A percentile compares a stretch with the other conserved stretches of the same genome.
phyloP scores from a whole-genome alignment of 2,113 vertebrate species.

The human region DNA sequence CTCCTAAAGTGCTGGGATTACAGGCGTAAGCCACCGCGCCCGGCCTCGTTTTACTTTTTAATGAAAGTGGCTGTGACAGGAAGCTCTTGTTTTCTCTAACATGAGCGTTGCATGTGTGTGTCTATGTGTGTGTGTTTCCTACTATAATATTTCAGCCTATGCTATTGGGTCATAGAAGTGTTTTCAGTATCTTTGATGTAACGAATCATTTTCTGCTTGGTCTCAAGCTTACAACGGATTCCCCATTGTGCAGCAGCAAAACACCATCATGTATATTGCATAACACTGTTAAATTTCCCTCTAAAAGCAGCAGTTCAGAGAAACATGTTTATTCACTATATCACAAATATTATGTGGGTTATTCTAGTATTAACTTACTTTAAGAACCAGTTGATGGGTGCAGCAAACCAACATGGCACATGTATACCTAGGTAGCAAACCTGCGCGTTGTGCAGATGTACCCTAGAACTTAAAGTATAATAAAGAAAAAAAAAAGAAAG shows the following conservation, averaged over 20 bases:
- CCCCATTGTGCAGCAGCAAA: neutral
- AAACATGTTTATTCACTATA: neutral
- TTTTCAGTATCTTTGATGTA: constrained; percentile 43
- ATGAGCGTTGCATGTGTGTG: neutral
- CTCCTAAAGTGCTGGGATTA: no score
- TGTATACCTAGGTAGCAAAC: no score
- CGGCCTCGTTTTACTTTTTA: neutral
- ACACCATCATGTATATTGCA: neutral
- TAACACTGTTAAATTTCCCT: neutral
- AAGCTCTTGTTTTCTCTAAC: neutral
- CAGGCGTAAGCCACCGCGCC: no score
- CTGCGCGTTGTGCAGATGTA: no score
- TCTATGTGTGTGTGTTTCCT: neutral
- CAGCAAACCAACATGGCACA: no score
- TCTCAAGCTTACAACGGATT: constrained; percentile 27
- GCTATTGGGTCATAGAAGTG: neutral
- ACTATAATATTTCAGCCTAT: neutral
- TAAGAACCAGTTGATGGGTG: no score
- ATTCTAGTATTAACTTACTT: neutral
- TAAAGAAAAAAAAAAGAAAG: neutral
- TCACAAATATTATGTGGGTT: neutral
- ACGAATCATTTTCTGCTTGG: neutral
- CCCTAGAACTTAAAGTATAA: no score
- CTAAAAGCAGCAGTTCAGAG: neutral
- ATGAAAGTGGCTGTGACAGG: neutral